A percentile compares a stretch with the other conserved stretches of the same genome.
Conservation (phyloP, 1,140 invertebrate genomes). For the Drosophila melanica region DNA sequence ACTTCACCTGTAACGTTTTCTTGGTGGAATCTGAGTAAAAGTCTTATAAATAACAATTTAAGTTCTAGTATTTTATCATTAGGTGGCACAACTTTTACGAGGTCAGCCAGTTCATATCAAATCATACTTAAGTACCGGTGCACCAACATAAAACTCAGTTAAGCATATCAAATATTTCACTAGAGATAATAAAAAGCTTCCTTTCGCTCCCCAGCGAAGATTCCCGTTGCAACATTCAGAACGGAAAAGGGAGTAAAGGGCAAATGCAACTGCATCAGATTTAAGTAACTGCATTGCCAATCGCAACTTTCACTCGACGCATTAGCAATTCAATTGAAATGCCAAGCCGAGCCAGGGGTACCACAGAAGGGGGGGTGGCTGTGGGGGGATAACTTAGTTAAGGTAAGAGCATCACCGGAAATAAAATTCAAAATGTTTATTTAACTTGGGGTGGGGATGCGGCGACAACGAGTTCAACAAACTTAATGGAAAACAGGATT, state of each 20-base stretch:
- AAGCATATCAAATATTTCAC: slow-evolving; percentile 1
- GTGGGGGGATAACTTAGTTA: slow-evolving; percentile 1
- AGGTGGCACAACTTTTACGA: background rate
- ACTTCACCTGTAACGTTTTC: background rate
- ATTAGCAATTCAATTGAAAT: slow-evolving; percentile 63
- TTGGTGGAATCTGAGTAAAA: background rate
- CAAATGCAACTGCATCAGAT: slow-evolving; percentile 39
- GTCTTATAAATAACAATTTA: background rate
- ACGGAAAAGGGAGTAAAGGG: background rate
- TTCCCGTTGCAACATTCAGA: background rate
- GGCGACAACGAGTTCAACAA: slow-evolving; percentile 46
- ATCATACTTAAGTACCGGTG: background rate
- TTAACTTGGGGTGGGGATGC: slow-evolving; percentile 19
- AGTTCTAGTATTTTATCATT: background rate
- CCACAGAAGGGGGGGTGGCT: background rate
- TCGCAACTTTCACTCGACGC: slow-evolving; percentile 9
- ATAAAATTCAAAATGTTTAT: slow-evolving; percentile 52
- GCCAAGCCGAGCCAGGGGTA: slow-evolving; percentile 14
- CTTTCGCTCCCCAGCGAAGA: background rate
- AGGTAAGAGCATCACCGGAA: slow-evolving; percentile 38
- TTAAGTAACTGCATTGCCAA: slow-evolving; percentile 46
- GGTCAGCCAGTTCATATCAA: slow-evolving; percentile 10
- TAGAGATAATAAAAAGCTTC: background rate
- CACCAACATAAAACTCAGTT: background rate
- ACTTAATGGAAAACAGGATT: too few relatives aligned